These are phyloP conservation scores for Rafetus swinhoei DNA, from an alignment of 2,113 vertebrate genomes.

Conservation along the genomic window DNA sequence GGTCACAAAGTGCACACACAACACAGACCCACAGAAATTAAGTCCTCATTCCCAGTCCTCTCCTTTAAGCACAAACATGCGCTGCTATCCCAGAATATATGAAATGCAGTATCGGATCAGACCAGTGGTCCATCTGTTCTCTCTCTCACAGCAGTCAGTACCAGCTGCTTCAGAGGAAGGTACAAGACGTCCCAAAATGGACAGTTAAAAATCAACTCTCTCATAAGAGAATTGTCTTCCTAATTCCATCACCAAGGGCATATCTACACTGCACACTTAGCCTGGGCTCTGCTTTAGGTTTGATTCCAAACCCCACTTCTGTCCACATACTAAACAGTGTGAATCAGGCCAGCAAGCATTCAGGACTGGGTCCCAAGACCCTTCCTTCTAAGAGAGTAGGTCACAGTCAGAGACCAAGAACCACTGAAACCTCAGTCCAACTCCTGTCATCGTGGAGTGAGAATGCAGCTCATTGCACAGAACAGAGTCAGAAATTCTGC, in stretches of 20 bases:
- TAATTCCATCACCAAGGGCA: neutral
- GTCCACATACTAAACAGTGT: neutral
- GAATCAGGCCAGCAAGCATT: neutral
- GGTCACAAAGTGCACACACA: neutral
- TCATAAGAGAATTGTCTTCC: neutral
- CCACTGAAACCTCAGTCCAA: neutral
- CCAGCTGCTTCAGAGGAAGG: slow-evolving; percentile 2
- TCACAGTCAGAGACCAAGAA: neutral
- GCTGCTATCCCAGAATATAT: neutral
- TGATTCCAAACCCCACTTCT: neutral
- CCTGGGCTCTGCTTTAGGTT: neutral
- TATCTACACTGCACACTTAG: neutral
- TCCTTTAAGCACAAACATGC: neutral
- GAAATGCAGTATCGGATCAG: neutral
- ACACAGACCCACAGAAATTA: neutral
- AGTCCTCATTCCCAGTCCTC: neutral
- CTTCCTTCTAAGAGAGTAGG: neutral
- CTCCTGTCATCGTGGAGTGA: neutral
- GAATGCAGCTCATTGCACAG: neutral
- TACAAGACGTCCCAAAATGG: neutral
- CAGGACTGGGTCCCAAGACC: neutral
- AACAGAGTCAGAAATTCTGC: neutral
- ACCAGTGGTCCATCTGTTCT: neutral
- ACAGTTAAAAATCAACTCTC: neutral
- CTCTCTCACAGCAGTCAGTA: neutral